Base-by-base conservation (phyloP, 2,113 vertebrate genomes). In the Halcyon malimbica region DNA sequence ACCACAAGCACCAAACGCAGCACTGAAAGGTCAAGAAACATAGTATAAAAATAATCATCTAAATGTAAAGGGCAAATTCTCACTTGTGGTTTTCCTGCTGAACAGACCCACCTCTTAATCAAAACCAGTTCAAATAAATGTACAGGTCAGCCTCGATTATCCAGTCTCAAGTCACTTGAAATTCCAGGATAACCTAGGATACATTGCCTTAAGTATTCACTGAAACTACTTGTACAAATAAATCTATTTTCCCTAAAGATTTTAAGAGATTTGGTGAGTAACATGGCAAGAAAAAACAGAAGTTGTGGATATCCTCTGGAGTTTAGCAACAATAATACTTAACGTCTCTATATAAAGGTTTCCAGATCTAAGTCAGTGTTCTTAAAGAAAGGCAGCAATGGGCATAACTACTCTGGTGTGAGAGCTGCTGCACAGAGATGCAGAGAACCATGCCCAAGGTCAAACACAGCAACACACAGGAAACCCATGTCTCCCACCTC, bases 1-100 rank as follows among this genome's bases (percentile, higher is more conserved):
- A 96, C 89, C 70, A 78, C 46, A 46, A 89, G 57, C 86, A 86
- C 64, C 70, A 94, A 94, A 93, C 74, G 90, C 41, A 69, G 71
- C 35, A 69, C 41, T 68, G 60, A 95, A 97, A 97, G 91, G 94
- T 96, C 96, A 97, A 88, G 94, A 91, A 96, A 95, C 53, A 83
- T 12, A 51, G 64, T n/a, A 90, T 93, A 93, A 94, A 95, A 96
- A 96, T 92, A 95, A 95, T 97, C 79, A 94, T 91, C 67, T 94
- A 93, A 94, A 93, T 33, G 69, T 83, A 95, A 95, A 95, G 95
- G 90, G 93, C 91, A 95, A 95, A 89, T 76, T 94, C 80, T 91
- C 88, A 81, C 87, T 94, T 84, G 92, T 63, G 78, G 11, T 67
- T 96, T 92, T 93, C 60, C 84, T 79, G 50, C 37, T 85, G 69